phyloP scores from a whole-genome alignment of 2,888 invertebrate genomes.

The Sceliomorpha sp. region DNA sequence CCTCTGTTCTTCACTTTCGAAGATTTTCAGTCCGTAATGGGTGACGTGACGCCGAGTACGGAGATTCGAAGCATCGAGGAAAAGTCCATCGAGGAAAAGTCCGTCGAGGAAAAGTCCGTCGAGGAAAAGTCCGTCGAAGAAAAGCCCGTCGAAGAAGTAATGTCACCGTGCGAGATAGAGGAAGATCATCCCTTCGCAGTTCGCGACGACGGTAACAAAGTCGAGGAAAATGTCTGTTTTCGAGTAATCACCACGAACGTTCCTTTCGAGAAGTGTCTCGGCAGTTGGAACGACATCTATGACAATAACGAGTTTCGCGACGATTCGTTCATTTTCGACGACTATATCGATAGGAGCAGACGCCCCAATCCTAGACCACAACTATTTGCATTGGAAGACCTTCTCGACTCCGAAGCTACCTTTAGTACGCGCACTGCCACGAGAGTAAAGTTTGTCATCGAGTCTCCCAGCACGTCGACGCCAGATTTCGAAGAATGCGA shows the following conservation, averaged over 20 bases:
- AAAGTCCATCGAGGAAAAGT: not conserved
- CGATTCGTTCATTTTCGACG: slow-evolving; percentile 67
- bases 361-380: slow-evolving; percentile 44
- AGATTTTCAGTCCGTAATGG: slow-evolving; percentile 73
- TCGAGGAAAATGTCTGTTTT: slow-evolving; percentile 63
- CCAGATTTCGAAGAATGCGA: slow-evolving; percentile 53
- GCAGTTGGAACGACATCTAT: slow-evolving; percentile 59
- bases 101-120: slow-evolving; percentile 24
- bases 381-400: slow-evolving; percentile 15
- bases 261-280: slow-evolving; percentile 72
- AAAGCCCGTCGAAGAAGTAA: not conserved
- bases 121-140: slow-evolving; percentile 21
- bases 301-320: slow-evolving; percentile 40
- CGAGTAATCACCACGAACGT: slow-evolving; percentile 73
- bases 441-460: slow-evolving; percentile 71
- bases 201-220: slow-evolving; percentile 19
- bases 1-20: slow-evolving; percentile 72
- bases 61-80: slow-evolving; percentile 22
- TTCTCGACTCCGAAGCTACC: slow-evolving; percentile 5
- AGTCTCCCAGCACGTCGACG: slow-evolving; percentile 63
- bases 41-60: slow-evolving; percentile 33
- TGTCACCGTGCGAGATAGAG: not conserved
- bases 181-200: slow-evolving; percentile 4
- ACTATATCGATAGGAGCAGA: slow-evolving; percentile 69
- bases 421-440: slow-evolving; percentile 36